phyloP scores from a whole-genome alignment of 1,140 invertebrate genomes.

The Drosophila kepulauana region DNA sequence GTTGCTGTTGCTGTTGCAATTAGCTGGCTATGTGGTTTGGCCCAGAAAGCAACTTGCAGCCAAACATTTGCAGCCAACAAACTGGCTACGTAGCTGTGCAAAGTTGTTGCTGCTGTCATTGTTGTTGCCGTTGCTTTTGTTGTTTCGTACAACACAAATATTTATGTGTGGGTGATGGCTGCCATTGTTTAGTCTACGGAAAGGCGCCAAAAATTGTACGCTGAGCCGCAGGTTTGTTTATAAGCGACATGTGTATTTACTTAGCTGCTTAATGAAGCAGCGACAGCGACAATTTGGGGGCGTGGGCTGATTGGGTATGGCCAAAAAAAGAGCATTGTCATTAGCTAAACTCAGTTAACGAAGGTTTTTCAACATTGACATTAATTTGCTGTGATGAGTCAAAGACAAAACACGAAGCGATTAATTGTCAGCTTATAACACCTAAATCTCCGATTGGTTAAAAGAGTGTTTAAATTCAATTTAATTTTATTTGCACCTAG shows the following conservation, averaged over 20 bases:
- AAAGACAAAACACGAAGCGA: constrained; percentile 9
- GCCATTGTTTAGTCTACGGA: constrained; percentile 60
- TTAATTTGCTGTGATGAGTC: constrained; percentile 34
- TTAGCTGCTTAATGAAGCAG: constrained; percentile 64
- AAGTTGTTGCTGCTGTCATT: constrained; percentile 31
- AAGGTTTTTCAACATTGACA: constrained; percentile 57
- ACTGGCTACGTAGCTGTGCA: constrained; percentile 52
- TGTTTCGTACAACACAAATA: constrained; percentile 43
- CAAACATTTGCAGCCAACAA: constrained; percentile 54
- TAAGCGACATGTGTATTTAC: constrained; percentile 56
- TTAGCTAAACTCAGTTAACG: constrained; percentile 53
- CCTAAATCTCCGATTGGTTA: background rate
- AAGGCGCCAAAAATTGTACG: constrained; percentile 71
- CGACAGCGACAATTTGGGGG: constrained; percentile 34
- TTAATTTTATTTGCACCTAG: background rate
- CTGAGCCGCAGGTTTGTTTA: constrained; percentile 31
- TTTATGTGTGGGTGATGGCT: constrained; percentile 58
- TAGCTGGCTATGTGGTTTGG: constrained; percentile 77
- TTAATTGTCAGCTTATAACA: constrained; percentile 6
- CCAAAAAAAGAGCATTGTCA: constrained; percentile 68
- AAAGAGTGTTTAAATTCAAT: constrained; percentile 1
- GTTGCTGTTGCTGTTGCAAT: constrained; percentile 63
- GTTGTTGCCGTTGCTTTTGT: constrained; percentile 17
- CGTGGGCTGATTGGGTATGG: constrained; percentile 50
- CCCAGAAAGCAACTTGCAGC: constrained; percentile 76